Evolutionary conservation across 2,888 invertebrate genomes (phyloP).

Genomic region (Fabriciana adippe): DNA sequence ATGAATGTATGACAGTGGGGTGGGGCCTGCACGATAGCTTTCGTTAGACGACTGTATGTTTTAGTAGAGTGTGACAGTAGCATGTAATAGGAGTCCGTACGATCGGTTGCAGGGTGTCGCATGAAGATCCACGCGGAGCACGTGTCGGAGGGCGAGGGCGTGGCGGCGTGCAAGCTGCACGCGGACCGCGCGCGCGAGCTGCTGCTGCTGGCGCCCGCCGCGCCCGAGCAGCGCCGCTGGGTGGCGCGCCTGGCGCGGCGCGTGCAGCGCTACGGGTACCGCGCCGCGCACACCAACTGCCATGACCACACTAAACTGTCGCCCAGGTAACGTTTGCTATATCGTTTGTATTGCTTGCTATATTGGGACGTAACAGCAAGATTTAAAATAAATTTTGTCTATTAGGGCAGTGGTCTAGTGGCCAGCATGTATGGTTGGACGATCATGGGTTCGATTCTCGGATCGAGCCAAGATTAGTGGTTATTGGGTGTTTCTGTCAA

Average conservation of each 20-base stretch:
- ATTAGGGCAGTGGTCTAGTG: too few species aligned
- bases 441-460: too few species aligned
- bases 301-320: constrained; percentile 77
- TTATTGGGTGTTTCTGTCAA: too few species aligned
- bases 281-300: constrained; percentile 89
- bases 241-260: constrained; percentile 94
- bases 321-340: constrained; percentile 65
- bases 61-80: neutral
- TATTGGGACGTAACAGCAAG: too few species aligned
- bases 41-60: too few species aligned
- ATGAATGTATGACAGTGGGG: too few species aligned
- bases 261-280: constrained; percentile 96
- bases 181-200: constrained; percentile 98
- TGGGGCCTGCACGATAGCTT: too few species aligned
- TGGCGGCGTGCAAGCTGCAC: constrained; percentile 98
- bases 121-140: constrained; percentile 99
- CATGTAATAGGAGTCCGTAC: neutral
- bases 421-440: too few species aligned
- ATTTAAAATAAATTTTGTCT: too few species aligned
- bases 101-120: constrained; percentile 88
- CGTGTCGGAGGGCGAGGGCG: constrained; percentile 87
- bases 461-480: too few species aligned
- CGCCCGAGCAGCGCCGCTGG: constrained; percentile 96
- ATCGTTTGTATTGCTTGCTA: too few species aligned
- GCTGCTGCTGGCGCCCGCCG: constrained; percentile 91